These are phyloP conservation scores for Dysdera silvatica DNA, from an alignment of 1,140 invertebrate genomes.

Conservation along the genomic window DNA sequence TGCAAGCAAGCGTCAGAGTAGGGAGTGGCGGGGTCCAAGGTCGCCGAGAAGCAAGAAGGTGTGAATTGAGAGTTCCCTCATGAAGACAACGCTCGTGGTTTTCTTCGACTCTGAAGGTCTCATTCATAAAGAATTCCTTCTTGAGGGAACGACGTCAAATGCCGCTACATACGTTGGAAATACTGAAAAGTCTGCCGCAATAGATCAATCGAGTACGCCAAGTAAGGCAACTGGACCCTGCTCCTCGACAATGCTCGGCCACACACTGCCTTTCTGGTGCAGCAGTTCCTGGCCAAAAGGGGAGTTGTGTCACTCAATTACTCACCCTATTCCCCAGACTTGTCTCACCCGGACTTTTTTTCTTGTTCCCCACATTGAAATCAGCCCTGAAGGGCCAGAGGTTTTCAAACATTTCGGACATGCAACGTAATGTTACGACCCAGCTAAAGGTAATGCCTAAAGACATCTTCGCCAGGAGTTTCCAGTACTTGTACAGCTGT, in stretches of 20 bases:
- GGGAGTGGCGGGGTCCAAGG: not conserved
- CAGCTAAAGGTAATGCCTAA: not conserved
- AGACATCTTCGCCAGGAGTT: not conserved
- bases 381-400: not conserved
- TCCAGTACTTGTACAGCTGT: not conserved
- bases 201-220: slow-evolving; percentile 21
- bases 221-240: slow-evolving; percentile 22
- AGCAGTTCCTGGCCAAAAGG: not conserved
- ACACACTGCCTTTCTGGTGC: not conserved
- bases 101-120: slow-evolving; percentile 21
- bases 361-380: not conserved
- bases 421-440: not conserved
- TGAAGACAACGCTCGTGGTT: slow-evolving; percentile 11
- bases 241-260: slow-evolving; percentile 38
- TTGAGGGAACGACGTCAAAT: slow-evolving; percentile 14
- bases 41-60: not conserved
- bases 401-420: not conserved
- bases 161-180: slow-evolving; percentile 24
- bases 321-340: not conserved
- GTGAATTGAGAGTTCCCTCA: not conserved
- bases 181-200: slow-evolving; percentile 16
- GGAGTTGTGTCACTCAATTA: not conserved
- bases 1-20: not conserved
- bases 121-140: slow-evolving; percentile 27
- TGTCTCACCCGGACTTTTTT: not conserved